Percentiles rank a stretch among this genome's conserved stretches.
phyloP scores from a whole-genome alignment of 2,113 vertebrate species.

The Apeltes quadracus region DNA sequence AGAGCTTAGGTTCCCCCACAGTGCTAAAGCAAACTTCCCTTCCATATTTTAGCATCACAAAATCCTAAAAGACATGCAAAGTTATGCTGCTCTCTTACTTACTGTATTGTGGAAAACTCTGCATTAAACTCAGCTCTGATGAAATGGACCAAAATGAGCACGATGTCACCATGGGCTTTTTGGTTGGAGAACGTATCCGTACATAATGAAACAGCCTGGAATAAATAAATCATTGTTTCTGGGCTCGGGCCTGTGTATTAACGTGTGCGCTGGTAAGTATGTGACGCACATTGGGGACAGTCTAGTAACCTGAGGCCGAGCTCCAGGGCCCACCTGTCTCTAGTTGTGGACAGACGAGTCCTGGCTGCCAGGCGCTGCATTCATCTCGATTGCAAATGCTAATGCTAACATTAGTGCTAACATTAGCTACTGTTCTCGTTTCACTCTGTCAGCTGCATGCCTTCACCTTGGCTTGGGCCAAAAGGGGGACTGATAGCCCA shows the following conservation, averaged over 20 bases:
- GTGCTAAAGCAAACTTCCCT: conserved; percentile 74
- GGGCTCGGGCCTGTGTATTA: conserved; percentile 30
- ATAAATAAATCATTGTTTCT: conserved; percentile 21
- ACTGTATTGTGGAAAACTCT: conserved; percentile 12
- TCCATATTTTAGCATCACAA: conserved; percentile 77
- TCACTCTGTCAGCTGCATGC: conserved; percentile 70
- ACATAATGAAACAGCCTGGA: conserved; percentile 20
- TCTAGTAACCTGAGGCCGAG: conserved; percentile 71
- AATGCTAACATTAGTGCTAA: conserved; percentile 77
- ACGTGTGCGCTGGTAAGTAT: conserved; percentile 47
- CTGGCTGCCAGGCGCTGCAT: conserved; percentile 69
- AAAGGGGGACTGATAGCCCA: conserved; percentile 57
- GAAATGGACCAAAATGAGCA: background rate
- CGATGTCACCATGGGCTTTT: background rate
- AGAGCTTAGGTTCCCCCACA: conserved; percentile 72
- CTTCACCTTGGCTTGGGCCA: conserved; percentile 57
- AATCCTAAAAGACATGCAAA: conserved; percentile 65
- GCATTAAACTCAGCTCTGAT: conserved; percentile 2
- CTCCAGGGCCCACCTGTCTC: conserved; percentile 76
- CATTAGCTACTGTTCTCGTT: conserved; percentile 79
- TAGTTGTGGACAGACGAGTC: conserved; percentile 72
- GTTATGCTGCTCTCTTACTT: conserved; percentile 25
- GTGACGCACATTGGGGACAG: conserved; percentile 64
- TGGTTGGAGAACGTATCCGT: background rate
- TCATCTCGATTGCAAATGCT: conserved; percentile 69